phyloP scores from a whole-genome alignment of 2,113 vertebrate genomes.

The Thunnus thynnus region DNA sequence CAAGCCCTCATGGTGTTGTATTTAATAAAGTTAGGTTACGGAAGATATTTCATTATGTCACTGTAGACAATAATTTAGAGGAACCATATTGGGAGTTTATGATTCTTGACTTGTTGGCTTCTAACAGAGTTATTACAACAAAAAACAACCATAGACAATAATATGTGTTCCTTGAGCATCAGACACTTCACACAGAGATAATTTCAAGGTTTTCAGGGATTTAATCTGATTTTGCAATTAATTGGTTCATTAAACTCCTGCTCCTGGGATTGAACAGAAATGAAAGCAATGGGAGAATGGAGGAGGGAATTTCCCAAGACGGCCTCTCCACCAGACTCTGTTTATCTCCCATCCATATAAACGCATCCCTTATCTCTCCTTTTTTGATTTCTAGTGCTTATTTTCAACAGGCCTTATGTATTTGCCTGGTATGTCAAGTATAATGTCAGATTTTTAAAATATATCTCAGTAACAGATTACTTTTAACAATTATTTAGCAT shows the following conservation, averaged over 20 bases:
- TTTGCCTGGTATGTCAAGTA: not conserved
- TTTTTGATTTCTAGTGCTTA: constrained; percentile 20
- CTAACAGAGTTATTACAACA: constrained; percentile 41
- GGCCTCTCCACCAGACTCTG: constrained; percentile 16
- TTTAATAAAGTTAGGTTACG: constrained; percentile 30
- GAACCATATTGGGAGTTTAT: constrained; percentile 1
- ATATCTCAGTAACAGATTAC: not conserved
- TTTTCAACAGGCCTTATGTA: constrained; percentile 16
- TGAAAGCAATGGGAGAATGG: constrained; percentile 60
- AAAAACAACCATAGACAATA: constrained; percentile 54
- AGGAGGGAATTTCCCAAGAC: constrained; percentile 70
- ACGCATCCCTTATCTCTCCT: constrained; percentile 33
- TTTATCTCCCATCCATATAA: constrained; percentile 60
- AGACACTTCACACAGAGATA: constrained; percentile 63
- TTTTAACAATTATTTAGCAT: no score
- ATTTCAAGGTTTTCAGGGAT: constrained; percentile 69
- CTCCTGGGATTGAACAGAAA: constrained; percentile 77
- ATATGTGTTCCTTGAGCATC: constrained; percentile 49
- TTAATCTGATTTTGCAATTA: constrained; percentile 80
- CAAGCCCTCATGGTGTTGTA: constrained; percentile 4
- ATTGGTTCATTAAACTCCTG: constrained; percentile 76
- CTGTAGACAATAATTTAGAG: constrained; percentile 29
- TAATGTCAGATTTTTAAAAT: not conserved
- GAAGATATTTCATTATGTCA: constrained; percentile 36
- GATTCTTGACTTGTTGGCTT: constrained; percentile 53